Evolutionary conservation across 2,888 invertebrate genomes (phyloP).

Genomic region (Drosophila neonasuta): DNA sequence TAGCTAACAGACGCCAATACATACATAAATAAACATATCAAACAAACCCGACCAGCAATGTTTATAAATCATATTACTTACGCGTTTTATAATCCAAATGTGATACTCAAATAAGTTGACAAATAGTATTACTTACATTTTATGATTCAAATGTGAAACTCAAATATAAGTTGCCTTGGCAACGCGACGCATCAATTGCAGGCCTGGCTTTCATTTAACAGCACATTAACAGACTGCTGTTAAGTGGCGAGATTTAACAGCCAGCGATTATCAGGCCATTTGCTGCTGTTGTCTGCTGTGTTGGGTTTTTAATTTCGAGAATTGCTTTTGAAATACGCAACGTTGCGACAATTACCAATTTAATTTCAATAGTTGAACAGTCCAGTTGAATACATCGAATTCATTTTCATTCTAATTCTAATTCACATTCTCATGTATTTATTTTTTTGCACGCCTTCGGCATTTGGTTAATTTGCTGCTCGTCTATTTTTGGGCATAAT

Average conservation of each 20-base stretch:
- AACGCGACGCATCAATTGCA: background rate
- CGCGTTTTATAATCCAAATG: no score
- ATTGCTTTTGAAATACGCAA: constrained; percentile 1
- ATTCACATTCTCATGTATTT: constrained; percentile 3
- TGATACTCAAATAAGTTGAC: no score
- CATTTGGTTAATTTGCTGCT: constrained; percentile 35
- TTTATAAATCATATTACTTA: background rate
- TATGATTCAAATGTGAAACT: background rate
- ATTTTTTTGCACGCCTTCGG: constrained; percentile 47
- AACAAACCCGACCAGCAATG: background rate
- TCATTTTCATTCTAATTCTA: constrained; percentile 2
- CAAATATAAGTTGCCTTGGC: constrained; percentile 12
- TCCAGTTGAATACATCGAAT: constrained; percentile 27
- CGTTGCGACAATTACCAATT: constrained; percentile 27
- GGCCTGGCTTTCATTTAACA: background rate
- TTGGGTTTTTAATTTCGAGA: background rate
- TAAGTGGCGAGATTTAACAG: constrained; percentile 11
- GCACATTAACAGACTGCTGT: background rate
- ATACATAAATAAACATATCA: background rate
- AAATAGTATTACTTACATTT: background rate
- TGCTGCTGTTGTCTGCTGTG: background rate
- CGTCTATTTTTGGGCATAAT: constrained; percentile 58
- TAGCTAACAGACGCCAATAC: background rate
- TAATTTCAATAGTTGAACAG: constrained; percentile 9
- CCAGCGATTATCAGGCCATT: constrained; percentile 7